Evolutionary conservation across 2,113 vertebrate genomes (phyloP), one percentile per base, ranked within the genome.

Genomic region (Tenebrosternarchus preto): DNA sequence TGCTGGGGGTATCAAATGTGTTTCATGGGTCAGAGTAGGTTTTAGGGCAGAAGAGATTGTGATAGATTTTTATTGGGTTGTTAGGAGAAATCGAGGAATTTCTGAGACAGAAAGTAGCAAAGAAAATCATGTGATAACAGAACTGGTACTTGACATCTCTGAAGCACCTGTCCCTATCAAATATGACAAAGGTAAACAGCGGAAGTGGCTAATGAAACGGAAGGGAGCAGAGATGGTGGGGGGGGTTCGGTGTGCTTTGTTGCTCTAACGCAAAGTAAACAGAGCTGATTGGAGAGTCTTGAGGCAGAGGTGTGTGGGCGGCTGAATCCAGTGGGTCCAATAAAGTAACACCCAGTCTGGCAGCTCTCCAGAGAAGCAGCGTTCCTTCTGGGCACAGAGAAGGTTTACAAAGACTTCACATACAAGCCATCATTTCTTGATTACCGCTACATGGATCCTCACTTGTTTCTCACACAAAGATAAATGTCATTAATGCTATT

Each of bases 321-420:
- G 74, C 55, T 57, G 55, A 80, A 73, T 80, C 76, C 76, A 59
- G 24, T 19, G 71, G 60, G 75, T 83, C 63, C 29, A 77, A 73
- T 78, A 80, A 79, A 83, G 61, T 77, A 81, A 84, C 80, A 77
- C 67, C 50, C 63, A 25, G 27, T 67, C 78, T 83, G 67, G 43
- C 60, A 50, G 67, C 67, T 76, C 61, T 81, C 80, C 74, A 67
- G 67, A 60, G 72, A 39, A 80, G 76, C 33, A 70, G 55, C 46
- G 15, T 80, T 17, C n/a, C 63, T 27, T 63, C 63, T 72, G 66
- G 50, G 11, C 29, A 67, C 33, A 56, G 17, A 56, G 67, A 17
- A 84, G 69, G 27, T 60, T 22, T 73, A 77, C 60, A n/a, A n/a
- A n/a, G 60, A 20, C 60, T 61, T 73, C n/a, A 39, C 31, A 57